Evolutionary conservation across 2,888 invertebrate species (phyloP), one percentile per base, ranked within the genome.

Genomic region (Chelonus formosanus): DNA sequence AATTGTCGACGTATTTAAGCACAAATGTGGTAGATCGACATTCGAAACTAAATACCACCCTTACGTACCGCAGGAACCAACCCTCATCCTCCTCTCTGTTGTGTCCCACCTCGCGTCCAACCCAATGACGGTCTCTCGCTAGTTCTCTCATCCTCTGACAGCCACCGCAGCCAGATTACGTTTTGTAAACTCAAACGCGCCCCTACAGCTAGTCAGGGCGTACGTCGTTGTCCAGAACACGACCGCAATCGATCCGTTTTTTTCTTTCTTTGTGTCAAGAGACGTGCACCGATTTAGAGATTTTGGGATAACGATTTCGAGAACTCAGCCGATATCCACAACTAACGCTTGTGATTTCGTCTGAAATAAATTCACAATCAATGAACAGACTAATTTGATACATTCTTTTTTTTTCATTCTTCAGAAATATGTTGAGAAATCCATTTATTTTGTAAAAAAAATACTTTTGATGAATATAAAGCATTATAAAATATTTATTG

Each of bases 211-310:
- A 31, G 60, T 50, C 34, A 44, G 62, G 48, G 55, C 63, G 56
- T 57, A 31, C 47, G 32, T 35, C 52, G 47, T 43, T 64, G 56
- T 57, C 57, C 57, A 58, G 50, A 36, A 57, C 56, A 63, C 55
- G 36, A 63, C 47, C 55, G 34, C 61, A 44, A 61, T 61, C 61
- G 61, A 61, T 44, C 61, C 61, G 53, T 61, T 61, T 53, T 61
- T 45, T 61, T 10, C 10, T 53, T 61, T 20, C 35, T 61, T 61
- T 61, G 48, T 50, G 44, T 31, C 52, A 32, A 40, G 54, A 63
- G 48, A 70, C 70, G 70, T 70, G 70, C 58, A 10, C 44, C 6
- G 70, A 70, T 66, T 69, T 57, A 59, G 57, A 44, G 56, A 66
- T 67, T 63, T 53, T 35, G 35, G 48, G 44, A 44, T 32, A 47